phyloP scores from a whole-genome alignment of 2,888 invertebrate species.

The Drosophila histrio region DNA sequence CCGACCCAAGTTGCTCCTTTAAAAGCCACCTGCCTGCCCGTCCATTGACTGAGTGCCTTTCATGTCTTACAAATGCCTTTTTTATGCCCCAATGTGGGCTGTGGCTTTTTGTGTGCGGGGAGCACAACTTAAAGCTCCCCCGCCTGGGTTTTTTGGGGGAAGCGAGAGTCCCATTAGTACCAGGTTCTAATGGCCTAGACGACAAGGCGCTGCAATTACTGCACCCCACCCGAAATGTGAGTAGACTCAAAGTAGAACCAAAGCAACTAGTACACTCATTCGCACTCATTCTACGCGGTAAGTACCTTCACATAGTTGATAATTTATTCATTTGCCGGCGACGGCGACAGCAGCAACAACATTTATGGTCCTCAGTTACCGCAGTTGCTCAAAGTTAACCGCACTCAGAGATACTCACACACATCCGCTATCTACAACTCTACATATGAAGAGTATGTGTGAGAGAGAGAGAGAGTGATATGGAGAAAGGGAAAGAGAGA shows the following conservation, averaged over 20 bases:
- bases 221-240: slow-evolving; percentile 14
- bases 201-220: slow-evolving; percentile 74
- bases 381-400: slow-evolving; percentile 68
- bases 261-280: slow-evolving; percentile 31
- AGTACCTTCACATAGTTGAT: slow-evolving; percentile 72
- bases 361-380: slow-evolving; percentile 60
- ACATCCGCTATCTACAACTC: slow-evolving; percentile 6
- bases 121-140: slow-evolving; percentile 32
- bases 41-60: slow-evolving; percentile 72
- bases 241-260: slow-evolving; percentile 21
- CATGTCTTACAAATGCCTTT: slow-evolving; percentile 77
- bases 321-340: slow-evolving; percentile 74
- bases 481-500: background rate
- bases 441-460: slow-evolving; percentile 1
- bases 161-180: slow-evolving; percentile 58
- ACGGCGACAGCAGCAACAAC: slow-evolving; percentile 38
- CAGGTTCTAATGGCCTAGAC: slow-evolving; percentile 72
- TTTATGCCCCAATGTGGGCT: slow-evolving; percentile 72
- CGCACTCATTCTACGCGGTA: slow-evolving; percentile 34
- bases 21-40: slow-evolving; percentile 68
- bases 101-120: slow-evolving; percentile 49
- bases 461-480: background rate
- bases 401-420: slow-evolving; percentile 38
- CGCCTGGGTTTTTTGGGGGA: background rate
- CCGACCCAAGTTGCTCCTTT: slow-evolving; percentile 20